Evolutionary conservation across 2,797 vertebrate genomes (phyloP), one percentile per base, ranked within the genome.

Genomic region (Crocidura indochinensis): DNA sequence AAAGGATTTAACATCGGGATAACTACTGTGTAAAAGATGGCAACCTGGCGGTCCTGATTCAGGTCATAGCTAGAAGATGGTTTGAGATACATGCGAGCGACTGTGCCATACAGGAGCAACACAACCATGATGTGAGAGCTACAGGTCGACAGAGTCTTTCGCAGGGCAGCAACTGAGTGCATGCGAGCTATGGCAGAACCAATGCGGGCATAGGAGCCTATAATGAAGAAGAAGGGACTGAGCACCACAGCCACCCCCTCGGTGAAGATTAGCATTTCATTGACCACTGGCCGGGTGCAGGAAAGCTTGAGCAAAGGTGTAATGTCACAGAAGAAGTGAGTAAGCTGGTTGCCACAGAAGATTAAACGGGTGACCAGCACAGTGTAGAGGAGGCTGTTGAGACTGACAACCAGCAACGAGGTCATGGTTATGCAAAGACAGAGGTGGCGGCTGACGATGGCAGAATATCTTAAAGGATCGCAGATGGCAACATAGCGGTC

Each of bases 251-350:
- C 94, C 60, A 92, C 85, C 15, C 96, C 96, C 56, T 96, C 96
- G 1, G 92, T 96, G 91, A 96, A 95, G 74, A 96, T 94, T 7
- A 96, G 64, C 72, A 95, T 95, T 78, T 97, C 96, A 46, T 80
- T 96, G 73, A 94, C 56, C 60, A 94, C 38, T 5, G 95, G 96
- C 17, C 29, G 65, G 75, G 84, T 96, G 4, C 96, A 97, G 64
- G 96, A 97, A 15, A 97, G 95, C 80, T 96, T 90, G 47, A 97
- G 67, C 38, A 96, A 77, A 15, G 96, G 92, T 44, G 96, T 96
- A 51, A 97, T 95, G 44, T 97, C 97, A 94, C 96, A 97, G 83
- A 97, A 97, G 78, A 97, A 96, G 20, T 97, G 95, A n/a, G 93
- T 94, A 68, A 97, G 72, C 38, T 67, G 69, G 78, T 96, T 96